phyloP scores from a whole-genome alignment of 2,113 vertebrate genomes.

The human region DNA sequence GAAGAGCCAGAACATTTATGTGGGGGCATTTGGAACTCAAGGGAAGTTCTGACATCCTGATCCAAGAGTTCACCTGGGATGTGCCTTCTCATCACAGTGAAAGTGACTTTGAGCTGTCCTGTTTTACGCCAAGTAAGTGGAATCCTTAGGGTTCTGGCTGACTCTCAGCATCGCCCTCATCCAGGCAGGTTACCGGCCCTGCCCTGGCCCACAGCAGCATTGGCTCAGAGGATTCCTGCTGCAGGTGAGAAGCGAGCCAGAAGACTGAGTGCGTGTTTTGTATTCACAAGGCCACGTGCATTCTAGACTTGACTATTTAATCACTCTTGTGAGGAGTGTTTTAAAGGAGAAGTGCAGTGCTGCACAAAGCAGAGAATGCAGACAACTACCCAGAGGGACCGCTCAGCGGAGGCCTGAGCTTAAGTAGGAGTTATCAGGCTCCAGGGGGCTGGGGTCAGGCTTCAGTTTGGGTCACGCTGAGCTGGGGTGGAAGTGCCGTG shows the following conservation, averaged over 20 bases:
- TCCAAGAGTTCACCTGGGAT: neutral
- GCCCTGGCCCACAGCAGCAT: neutral
- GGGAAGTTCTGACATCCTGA: neutral
- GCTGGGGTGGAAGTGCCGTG: neutral
- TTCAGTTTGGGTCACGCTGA: neutral
- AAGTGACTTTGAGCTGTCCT: neutral
- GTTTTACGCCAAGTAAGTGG: neutral
- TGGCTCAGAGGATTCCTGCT: neutral
- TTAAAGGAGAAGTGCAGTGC: neutral
- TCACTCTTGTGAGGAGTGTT: neutral
- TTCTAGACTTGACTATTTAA: neutral
- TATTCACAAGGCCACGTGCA: neutral
- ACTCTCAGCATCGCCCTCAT: neutral
- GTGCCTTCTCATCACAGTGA: neutral
- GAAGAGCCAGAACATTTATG: neutral
- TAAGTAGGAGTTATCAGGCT: neutral
- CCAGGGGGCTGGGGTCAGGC: neutral
- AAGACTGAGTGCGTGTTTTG: neutral
- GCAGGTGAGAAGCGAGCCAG: neutral
- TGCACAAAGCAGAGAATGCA: neutral
- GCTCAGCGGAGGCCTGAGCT: rapidly evolving
- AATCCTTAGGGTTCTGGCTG: neutral
- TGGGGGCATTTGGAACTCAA: neutral
- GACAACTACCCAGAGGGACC: neutral
- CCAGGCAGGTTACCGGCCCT: neutral